Evolutionary conservation across 1,140 invertebrate species (phyloP).

Genomic region (Magallana ariakensis): DNA sequence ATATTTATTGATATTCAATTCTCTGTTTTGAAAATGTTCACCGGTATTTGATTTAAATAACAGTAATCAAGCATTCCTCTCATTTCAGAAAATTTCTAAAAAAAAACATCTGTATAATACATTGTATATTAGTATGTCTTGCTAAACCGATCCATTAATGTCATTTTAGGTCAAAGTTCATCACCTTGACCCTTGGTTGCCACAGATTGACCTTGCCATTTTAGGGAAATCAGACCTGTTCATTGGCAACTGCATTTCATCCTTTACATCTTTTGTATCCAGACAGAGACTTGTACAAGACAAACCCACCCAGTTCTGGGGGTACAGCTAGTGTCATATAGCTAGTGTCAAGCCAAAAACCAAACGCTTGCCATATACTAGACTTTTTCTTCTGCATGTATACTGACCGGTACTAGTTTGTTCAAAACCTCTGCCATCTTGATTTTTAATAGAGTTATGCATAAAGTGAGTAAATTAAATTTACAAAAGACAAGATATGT

Average conservation of each 20-base stretch:
- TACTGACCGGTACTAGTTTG: too few species aligned
- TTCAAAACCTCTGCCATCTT: too few species aligned
- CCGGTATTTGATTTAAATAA: too few species aligned
- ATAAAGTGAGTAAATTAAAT: neutral
- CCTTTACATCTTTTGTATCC: slow-evolving; percentile 95
- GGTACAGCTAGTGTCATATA: slow-evolving; percentile 70
- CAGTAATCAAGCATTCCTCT: too few species aligned
- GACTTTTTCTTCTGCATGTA: too few species aligned
- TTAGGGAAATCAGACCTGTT: slow-evolving; percentile 94
- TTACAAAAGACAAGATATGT: neutral
- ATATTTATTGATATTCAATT: neutral
- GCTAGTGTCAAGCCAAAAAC: neutral
- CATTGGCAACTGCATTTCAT: slow-evolving; percentile 98
- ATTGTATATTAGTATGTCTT: too few species aligned
- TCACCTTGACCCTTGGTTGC: slow-evolving; percentile 84
- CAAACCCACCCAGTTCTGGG: slow-evolving; percentile 94
- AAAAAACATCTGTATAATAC: too few species aligned
- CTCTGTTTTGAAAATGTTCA: too few species aligned
- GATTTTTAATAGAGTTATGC: too few species aligned
- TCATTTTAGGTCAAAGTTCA: slow-evolving; percentile 84
- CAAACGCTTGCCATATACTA: too few species aligned
- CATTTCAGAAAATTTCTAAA: too few species aligned
- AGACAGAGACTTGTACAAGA: slow-evolving; percentile 91
- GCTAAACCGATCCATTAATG: neutral
- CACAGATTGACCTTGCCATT: slow-evolving; percentile 94